Base-by-base conservation (phyloP, 2,888 invertebrate genomes). In the Stenchaetothrips biformis region DNA sequence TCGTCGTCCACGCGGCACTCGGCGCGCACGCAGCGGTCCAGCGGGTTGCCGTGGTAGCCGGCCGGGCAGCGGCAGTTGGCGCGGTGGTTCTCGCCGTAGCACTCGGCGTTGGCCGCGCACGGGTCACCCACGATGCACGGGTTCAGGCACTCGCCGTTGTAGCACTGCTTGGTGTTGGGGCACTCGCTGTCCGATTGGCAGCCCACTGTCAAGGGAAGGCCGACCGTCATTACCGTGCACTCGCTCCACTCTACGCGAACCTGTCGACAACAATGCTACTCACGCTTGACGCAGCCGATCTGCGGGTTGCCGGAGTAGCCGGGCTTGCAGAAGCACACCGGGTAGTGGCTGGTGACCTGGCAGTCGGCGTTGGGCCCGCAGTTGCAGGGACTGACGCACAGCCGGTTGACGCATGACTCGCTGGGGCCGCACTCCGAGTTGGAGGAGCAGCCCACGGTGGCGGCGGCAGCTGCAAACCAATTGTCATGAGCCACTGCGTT, bases 251-350 rank as follows among this genome's bases (percentile, higher is more conserved):
- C 16, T 1, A 77, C 7, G 18, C n/a, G 18, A 78, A 48, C 13
- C 21, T 18, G 0, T 18, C 7, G 78, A 78, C 11, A 37, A 2
- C n/a, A 59, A 47, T 25, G 79, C 47, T 74, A 78, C 82, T 87
- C 89, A 92, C 92, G 89, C 89, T 94, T 93, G 48, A 90, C 88
- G 85, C 96, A 96, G 79, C 94, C 94, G 80, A 90, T 89, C 87
- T 94, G 94, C 27, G 95, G 94, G 87, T 95, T 95, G 85, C 96
- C 96, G 74, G 94, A 94, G 86, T 91, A 95, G 79, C 95, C 95
- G 62, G 92, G 90, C 84, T 91, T 90, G 86, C 96, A 97, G 84
- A 90, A 92, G 86, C 96, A 97, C 21, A 94, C 92, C 21, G 96
- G 95, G 87, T 95, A 94, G 86, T 97, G 96, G 86, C 94, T 92